Evolutionary conservation across 2,797 vertebrate genomes (phyloP), one percentile per base, ranked within the genome.

Genomic region (Pseudopleuronectes americanus): DNA sequence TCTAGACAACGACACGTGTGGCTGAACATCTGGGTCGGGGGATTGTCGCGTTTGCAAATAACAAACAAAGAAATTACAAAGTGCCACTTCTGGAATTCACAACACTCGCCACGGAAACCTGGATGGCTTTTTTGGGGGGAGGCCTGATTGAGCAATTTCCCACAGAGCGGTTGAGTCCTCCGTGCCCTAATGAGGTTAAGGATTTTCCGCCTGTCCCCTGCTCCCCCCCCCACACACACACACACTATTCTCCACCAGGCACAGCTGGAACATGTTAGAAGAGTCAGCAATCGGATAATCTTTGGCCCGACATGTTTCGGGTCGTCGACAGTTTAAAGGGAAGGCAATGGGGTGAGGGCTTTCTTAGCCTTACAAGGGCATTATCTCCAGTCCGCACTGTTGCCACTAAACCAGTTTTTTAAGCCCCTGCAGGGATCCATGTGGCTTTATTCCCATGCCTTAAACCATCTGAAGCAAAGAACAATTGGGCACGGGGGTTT

Each of bases 111-210:
- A 41, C 23, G 36, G 21, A 47, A 59, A 57, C 68, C 68, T 0
- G 41, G 17, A 49, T 49, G 53, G 31, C 45, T 10, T 76, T 85
- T 55, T 85, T 53, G 68, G 48, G n/a, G n/a, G n/a, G n/a, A n/a
- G n/a, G 22, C 74, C 57, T 80, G 78, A 77, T 69, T 83, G 78
- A 80, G 62, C 60, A 74, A 80, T 89, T 82, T 84, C 71, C 74
- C 56, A 56, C 63, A 47, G 67, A 43, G 22, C 69, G 63, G 74
- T 68, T 54, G 85, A 83, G 77, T 84, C 78, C 64, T 70, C 80
- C 64, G 66, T 76, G 64, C 84, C 84, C 85, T 80, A 88, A 90
- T 87, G 68, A 88, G 80, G 77, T 80, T 89, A 80, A 84, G 79
- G 71, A 81, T 85, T 86, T 79, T 62, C 76, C 59, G 62, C 73